Base-by-base conservation (phyloP, 2,113 vertebrate species). In the Ursus arctos region DNA sequence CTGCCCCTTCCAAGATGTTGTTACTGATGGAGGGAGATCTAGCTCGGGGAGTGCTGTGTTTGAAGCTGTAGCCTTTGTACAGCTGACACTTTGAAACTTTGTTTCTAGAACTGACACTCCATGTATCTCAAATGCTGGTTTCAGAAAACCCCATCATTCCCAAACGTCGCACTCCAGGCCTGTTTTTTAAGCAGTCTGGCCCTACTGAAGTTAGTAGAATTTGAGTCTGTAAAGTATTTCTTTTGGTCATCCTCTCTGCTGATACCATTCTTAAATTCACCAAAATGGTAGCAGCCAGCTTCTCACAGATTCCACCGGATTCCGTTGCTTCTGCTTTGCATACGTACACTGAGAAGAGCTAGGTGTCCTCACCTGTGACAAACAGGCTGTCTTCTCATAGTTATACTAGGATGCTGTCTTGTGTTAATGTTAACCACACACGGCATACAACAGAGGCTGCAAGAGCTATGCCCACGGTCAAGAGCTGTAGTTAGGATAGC, bases 1-100 rank as follows among this genome's bases (percentile, higher is more conserved):
- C 83, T 84, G 95, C 74, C 89, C 95, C 90, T 92, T 95, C 92
- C 87, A 96, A 92, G 95, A 97, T 49, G 90, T 43, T 90, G 79
- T 95, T 95, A 71, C 55, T 74, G 95, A 67, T 67, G 31, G 63
- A 84, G 94, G 97, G 49, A 65, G 77, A 96, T 80, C 72, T 53
- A 55, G 84, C 79, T 90, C 90, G 72, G 19, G 72, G 72, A 72
- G 33, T 0, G 0, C 9, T 59, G 71, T 89, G 95, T 97, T 84
- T 72, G 93, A 95, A 91, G 87, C 4, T 65, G 47, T 71, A 72
- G 90, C 53, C 92, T 97, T 97, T 92, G 96, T 81, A 61, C 33
- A 6, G n/a, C 82, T 81, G 76, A 81, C 67, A 69, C 21, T 72
- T 82, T 87, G 91, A 97, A 95, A 93, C 57, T 81, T 69, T 82